Conservation (phyloP, 2,113 vertebrate species). For the Apaloderma vittatum region DNA sequence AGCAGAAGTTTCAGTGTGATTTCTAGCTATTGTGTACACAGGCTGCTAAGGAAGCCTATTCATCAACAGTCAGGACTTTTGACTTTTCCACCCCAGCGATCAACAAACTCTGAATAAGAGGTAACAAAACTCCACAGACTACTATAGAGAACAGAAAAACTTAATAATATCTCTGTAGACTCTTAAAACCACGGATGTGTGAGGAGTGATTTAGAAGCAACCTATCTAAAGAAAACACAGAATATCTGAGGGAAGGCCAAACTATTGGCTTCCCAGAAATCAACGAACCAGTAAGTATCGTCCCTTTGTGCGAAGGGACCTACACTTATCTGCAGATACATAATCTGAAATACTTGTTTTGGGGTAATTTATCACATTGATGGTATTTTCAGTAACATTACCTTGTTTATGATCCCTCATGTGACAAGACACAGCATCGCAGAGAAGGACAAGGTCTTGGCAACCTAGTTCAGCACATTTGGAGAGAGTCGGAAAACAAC, state of each 20-base stretch:
- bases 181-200: constrained; percentile 62
- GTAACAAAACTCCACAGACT: constrained; percentile 33
- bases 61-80: neutral
- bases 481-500: constrained; percentile 2
- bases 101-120: constrained; percentile 23
- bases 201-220: constrained; percentile 53
- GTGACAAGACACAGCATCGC: neutral
- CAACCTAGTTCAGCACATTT: constrained; percentile 1
- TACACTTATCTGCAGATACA: constrained; percentile 47
- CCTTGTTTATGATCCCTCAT: constrained; percentile 24
- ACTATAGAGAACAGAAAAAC: neutral
- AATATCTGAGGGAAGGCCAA: constrained; percentile 33
- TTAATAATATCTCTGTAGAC: constrained; percentile 68
- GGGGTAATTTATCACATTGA: constrained; percentile 41
- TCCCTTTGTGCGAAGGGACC: constrained; percentile 52
- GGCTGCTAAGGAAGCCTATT: neutral
- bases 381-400: constrained; percentile 34
- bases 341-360: constrained; percentile 69
- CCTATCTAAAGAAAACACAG: constrained; percentile 43
- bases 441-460: neutral
- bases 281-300: constrained; percentile 60
- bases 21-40: neutral
- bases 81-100: constrained; percentile 12
- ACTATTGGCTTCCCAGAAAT: constrained; percentile 22
- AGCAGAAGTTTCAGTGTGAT: neutral